Base-by-base conservation (phyloP, 2,888 invertebrate species). In the Allolobophora icterica region DNA sequence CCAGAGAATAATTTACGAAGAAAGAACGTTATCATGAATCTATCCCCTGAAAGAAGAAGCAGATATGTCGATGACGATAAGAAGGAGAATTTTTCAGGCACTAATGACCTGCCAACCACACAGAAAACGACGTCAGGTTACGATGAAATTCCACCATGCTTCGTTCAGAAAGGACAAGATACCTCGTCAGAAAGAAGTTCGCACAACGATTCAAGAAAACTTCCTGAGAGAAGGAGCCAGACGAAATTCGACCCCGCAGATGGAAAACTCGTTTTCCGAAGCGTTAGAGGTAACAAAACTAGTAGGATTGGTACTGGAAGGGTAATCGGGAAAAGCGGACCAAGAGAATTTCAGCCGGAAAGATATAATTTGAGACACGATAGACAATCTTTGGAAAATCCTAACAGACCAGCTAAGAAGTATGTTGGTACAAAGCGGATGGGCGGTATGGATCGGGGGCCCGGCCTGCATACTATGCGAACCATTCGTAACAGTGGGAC, bases 241-340 rank as follows among this genome's bases (percentile, higher is more conserved):
- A 71, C 71, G 13, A 71, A 71, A n/a, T 71, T 71, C 8, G 71
- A 71, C n/a, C 71, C 71, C n/a, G 71, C 71, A n/a, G 71, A 71
- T 17, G 71, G 71, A n/a, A 71, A 71, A n/a, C 71, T n/a, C n/a
- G 71, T 71, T 71, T 71, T 71, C 71, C 71, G 71, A 71, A 71
- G 71, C 71, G 8, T 71, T 8, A 30, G 71, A n/a, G 71, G 71
- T 11, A 71, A 71, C 71, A 71, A 71, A 71, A 71, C 71, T 3
- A 11, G 71, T 17, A 71, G 71, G 71, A 71, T 71, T 17, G 71
- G 71, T 30, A 71, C 71, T 30, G 71, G 71, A 8, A 71, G 71
- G 17, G n/a, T 71, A 11, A n/a, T n/a, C 71, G 71, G 30, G n/a
- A 71, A 71, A n/a, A 71, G 30, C n/a, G 71, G 71, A 71, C 71